phyloP scores from a whole-genome alignment of 2,113 vertebrate species.

The Crotalus tigris region DNA sequence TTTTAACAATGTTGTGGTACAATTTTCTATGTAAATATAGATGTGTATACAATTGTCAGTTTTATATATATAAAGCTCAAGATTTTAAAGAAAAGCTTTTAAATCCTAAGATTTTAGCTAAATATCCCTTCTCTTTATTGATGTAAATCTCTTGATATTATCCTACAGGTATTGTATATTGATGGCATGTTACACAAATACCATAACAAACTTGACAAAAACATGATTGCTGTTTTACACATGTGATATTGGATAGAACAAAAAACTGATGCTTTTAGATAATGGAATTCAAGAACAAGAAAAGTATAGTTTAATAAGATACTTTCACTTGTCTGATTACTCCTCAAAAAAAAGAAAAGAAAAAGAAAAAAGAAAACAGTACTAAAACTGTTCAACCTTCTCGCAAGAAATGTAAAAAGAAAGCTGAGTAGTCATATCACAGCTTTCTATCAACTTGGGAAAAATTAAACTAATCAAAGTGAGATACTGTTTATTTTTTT shows the following conservation, averaged over 20 bases:
- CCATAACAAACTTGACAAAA: background rate
- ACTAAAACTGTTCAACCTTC: background rate
- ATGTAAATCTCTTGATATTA: background rate
- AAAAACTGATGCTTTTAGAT: background rate
- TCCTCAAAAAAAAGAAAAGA: background rate
- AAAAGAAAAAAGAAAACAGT: background rate
- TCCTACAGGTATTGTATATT: slow-evolving; percentile 8
- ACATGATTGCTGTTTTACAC: background rate
- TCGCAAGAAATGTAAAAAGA: background rate
- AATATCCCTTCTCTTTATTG: background rate
- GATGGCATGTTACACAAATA: background rate
- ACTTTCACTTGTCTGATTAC: slow-evolving; percentile 19
- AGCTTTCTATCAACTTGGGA: background rate
- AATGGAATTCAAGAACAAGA: slow-evolving; percentile 3
- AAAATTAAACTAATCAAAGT: background rate
- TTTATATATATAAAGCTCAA: rapidly evolving
- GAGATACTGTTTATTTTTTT: background rate
- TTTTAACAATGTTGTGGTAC: slow-evolving; percentile 18
- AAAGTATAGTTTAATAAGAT: background rate
- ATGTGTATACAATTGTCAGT: background rate
- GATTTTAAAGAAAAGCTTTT: background rate
- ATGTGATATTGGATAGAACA: background rate
- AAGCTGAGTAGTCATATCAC: background rate
- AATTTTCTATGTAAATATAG: background rate
- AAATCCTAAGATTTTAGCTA: background rate